Evolutionary conservation across 2,113 vertebrate species (phyloP), one percentile per base, ranked within the genome.

Genomic region (Percina caprodes): DNA sequence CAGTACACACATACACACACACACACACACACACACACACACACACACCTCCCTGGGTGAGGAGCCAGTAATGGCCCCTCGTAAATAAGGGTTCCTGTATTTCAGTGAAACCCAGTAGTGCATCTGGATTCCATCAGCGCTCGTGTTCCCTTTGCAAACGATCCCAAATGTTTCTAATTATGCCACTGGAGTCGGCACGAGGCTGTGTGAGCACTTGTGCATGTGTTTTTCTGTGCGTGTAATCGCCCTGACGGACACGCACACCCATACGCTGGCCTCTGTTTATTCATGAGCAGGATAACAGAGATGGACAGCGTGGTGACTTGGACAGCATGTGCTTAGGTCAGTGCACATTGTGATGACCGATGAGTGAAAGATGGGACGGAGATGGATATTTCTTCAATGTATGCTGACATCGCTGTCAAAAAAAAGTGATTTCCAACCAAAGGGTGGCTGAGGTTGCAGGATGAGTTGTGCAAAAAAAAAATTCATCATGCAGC

Each of bases 81-180:
- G 76, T 94, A 95, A 93, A 94, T 92, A 92, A 92, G 80, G 88
- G 79, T 87, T 92, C 87, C 90, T 95, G 91, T 91, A 93, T 92
- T 91, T 91, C 60, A 63, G 79, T 84, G 79, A 93, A 92, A 93
- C 80, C 73, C 85, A 80, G 82, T 82, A 83, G 87, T 92, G 80
- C 94, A 94, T 94, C 93, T 95, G 94, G 93, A 86, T 92, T 89
- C 87, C 93, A 95, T 94, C 94, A 94, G 79, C 69, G 83, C 81
- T 86, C 67, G 84, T 92, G 92, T 92, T 94, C 86, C 87, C 83
- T 89, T 84, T 89, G 91, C 92, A 94, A 94, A 95, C 92, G 93
- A 94, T 92, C 91, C 90, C 88, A 91, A 94, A 94, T 95, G 93
- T 93, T 94, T 95, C 91, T 92, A 92, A 93, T 94, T 94, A 94